Base-by-base conservation (phyloP, 2,888 invertebrate genomes). In the Liposcelis brunnea region DNA sequence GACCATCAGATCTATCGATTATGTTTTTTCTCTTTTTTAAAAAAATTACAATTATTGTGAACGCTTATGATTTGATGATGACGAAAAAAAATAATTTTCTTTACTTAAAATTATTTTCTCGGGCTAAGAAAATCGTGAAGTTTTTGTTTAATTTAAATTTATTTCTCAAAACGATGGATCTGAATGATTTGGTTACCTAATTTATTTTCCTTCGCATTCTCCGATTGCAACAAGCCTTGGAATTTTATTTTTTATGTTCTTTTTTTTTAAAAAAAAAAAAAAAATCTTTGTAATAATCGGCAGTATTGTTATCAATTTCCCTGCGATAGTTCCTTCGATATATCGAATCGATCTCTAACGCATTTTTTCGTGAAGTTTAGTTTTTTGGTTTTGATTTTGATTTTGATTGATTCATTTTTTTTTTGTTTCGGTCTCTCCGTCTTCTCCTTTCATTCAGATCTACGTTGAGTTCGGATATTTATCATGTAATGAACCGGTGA, bases 151-250 rank as follows among this genome's bases (percentile, higher is more conserved):
- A n/a, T 26, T 14, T n/a, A 18, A 44, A 36, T 44, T 36, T 49
- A 35, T 36, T 44, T 34, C 16, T 31, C 12, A 15, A 42, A 43
- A 47, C 49, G 46, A 2, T 38, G 50, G 44, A 42, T 42, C 36
- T 37, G 34, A 32, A 47, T 26, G 31, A 48, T 48, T 11, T 2
- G n/a, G n/a, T n/a, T n/a, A n/a, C n/a, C n/a, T 15, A 16, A 16
- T 38, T 16, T 33, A 8, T 45, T 19, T 34, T 37, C 36, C 32
- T 37, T 38, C 32, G 45, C 26, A 45, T 26, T 26, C 8, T 26
- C 31, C 14, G 35, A 3, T 45, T n/a, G 16, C 21, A 14, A 42
- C 2, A 2, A 15, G 33, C 12, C 21, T 14, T 11, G n/a, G 19
- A 38, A 26, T 26, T 26, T 26, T 26, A 26, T 6, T 26, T 26